phyloP scores from a whole-genome alignment of 2,113 vertebrate species.

The Glaucomys volans region DNA sequence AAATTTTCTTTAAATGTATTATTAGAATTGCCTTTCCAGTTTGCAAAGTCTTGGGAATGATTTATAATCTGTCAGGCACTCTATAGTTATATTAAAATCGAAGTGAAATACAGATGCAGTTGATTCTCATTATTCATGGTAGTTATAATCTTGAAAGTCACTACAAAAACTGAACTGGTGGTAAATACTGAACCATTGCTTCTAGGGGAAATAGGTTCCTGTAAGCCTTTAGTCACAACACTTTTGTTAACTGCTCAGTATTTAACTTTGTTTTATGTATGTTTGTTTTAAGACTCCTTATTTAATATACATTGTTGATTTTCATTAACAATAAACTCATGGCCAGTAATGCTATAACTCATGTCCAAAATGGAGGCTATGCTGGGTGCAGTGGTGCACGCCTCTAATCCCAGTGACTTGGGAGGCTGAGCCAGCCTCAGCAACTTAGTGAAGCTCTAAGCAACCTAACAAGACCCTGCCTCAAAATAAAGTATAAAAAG shows the following conservation, averaged over 20 bases:
- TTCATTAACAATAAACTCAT: conserved; percentile 7
- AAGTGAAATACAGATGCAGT: background rate
- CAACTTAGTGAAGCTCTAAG: too few relatives aligned
- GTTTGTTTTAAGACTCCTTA: background rate
- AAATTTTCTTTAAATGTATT: conserved; percentile 36
- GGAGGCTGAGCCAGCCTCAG: too few relatives aligned
- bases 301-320: background rate
- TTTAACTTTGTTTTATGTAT: background rate
- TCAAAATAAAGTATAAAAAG: too few relatives aligned
- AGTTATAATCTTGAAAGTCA: background rate
- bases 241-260: background rate
- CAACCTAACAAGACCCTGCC: too few relatives aligned
- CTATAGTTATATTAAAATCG: background rate
- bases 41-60: conserved; percentile 17
- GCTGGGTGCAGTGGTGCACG: too few relatives aligned
- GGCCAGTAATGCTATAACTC: background rate
- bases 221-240: background rate
- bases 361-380: background rate
- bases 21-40: conserved; percentile 6
- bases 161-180: background rate
- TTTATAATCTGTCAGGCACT: background rate
- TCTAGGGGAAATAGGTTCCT: background rate
- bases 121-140: background rate
- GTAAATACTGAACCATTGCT: background rate
- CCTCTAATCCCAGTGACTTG: too few relatives aligned